Evolutionary conservation across 35 echinoderm and acorn worm species (phyloP), one percentile per base, ranked within the genome.

Genomic region (Holothuria glaberrima): DNA sequence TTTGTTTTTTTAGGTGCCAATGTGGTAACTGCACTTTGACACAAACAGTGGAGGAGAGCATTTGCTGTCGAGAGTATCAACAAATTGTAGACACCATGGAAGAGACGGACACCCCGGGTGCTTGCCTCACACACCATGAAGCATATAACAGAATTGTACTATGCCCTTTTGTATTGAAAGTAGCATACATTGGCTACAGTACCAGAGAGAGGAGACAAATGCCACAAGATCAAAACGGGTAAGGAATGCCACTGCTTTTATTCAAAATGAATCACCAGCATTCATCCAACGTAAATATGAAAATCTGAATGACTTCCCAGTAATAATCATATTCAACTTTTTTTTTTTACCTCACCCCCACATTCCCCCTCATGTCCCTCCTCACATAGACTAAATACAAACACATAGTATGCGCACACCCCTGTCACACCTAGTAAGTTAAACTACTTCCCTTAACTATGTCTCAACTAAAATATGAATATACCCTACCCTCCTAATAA

Each of bases 131-230:
- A 71, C 68, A 71, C 12, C 68, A 71, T 13, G 68, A 71, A 30
- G 68, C 68, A n/a, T 71, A 26, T 14, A 16, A 71, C 68, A n/a
- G 68, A 30, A 30, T 71, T 71, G 68, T 30, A 16, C 68, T 71
- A 38, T 74, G 70, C 30, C 29, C 20, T 74, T 20, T 35, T 10
- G 70, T 74, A 26, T 36, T 74, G 32, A 28, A 36, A 26, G 70
- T 74, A 3, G 26, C 28, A 30, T 71, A 30, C 13, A 30, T 71
- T 71, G 68, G 28, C 21, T 71, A 71, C 28, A 26, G 5, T 30
- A 71, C 20, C 28, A 71, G 68, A 71, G 68, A 71, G 5, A 71
- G 68, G 68, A 71, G 68, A 71, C 68, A 71, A 30, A 71, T 71
- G 22, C 68, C 68, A 71, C 20, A 30, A 71, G 68, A 71, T 71